Base-by-base conservation (phyloP, 2,113 vertebrate genomes). In the Sylvilagus bachmani region DNA sequence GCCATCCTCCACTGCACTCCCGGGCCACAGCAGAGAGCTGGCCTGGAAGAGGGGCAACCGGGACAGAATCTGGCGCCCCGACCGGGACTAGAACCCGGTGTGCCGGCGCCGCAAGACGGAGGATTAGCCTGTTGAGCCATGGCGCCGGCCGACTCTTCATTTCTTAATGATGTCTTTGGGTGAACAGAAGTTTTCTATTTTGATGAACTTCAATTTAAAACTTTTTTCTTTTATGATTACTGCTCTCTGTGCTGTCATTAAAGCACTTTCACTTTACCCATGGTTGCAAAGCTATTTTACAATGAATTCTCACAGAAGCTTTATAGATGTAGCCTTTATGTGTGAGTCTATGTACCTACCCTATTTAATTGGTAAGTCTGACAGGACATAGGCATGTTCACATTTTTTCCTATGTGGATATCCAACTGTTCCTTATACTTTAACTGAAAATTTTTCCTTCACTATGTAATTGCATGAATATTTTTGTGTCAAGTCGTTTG, bases 181-280 rank as follows among this genome's bases (percentile, higher is more conserved):
- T 77, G n/a, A 87, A 64, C 31, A 78, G 19, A 94, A 62, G 29
- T 21, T 75, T 89, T 90, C 51, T 2, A 75, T 75, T 69, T 62
- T 84, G 14, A 85, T 38, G 16, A 84, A 89, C 12, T 81, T 85
- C 33, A 84, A 10, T 79, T 82, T 83, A 25, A 19, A 71, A 58
- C 25, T 66, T 53, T 80, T 71, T 78, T 79, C 51, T 64, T 69
- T 86, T 92, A 27, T 25, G 6, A 36, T 86, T 61, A 73, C 10
- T 67, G 19, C 5, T 70, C 44, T 86, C 38, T 58, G 10, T 95
- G 38, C 62, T 21, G 14, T 55, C 38, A 24, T 14, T 83, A 74
- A 73, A 33, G 62, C 55, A 78, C 62, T 77, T 95, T 83, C 51
- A 74, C 69, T 74, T 93, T 78, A 58, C 16, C 33, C 22, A 89